Conservation (phyloP, 2,113 vertebrate species). For the Hucho hucho region DNA sequence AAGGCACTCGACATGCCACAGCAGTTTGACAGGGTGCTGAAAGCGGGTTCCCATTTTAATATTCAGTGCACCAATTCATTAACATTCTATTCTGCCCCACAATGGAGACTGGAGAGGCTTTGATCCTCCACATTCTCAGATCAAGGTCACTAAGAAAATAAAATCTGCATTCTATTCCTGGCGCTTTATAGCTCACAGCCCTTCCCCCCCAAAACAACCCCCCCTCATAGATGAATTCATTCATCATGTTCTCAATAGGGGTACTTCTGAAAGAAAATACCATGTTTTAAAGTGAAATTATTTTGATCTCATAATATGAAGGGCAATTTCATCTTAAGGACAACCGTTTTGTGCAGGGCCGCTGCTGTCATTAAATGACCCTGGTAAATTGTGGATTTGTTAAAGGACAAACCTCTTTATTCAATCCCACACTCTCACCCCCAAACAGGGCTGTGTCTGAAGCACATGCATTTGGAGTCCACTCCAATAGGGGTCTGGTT, state of each 20-base stretch:
- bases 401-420: slow-evolving; percentile 44
- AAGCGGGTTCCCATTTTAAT: slow-evolving; percentile 69
- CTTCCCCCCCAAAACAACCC: slow-evolving; percentile 45
- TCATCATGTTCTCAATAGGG: slow-evolving; percentile 64
- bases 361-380: slow-evolving; percentile 20
- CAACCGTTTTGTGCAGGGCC: slow-evolving; percentile 20
- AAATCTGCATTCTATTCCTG: slow-evolving; percentile 69
- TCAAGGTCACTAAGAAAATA: slow-evolving; percentile 81
- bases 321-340: slow-evolving; percentile 62
- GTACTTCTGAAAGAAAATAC: slow-evolving; percentile 62
- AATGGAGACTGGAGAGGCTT: slow-evolving; percentile 73
- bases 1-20: slow-evolving; percentile 74
- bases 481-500: neutral
- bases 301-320: slow-evolving; percentile 62
- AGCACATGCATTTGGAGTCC: slow-evolving; percentile 26
- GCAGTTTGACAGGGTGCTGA: slow-evolving; percentile 66
- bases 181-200: slow-evolving; percentile 6
- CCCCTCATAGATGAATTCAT: slow-evolving; percentile 53
- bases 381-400: slow-evolving; percentile 52
- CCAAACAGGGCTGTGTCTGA: slow-evolving; percentile 26
- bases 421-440: slow-evolving; percentile 16
- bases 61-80: slow-evolving; percentile 75
- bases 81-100: slow-evolving; percentile 73
- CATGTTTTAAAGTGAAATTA: slow-evolving; percentile 61
- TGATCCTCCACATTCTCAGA: slow-evolving; percentile 68